Evolutionary conservation across 2,113 vertebrate species (phyloP).

Genomic region (Thinocorus orbignyianus): DNA sequence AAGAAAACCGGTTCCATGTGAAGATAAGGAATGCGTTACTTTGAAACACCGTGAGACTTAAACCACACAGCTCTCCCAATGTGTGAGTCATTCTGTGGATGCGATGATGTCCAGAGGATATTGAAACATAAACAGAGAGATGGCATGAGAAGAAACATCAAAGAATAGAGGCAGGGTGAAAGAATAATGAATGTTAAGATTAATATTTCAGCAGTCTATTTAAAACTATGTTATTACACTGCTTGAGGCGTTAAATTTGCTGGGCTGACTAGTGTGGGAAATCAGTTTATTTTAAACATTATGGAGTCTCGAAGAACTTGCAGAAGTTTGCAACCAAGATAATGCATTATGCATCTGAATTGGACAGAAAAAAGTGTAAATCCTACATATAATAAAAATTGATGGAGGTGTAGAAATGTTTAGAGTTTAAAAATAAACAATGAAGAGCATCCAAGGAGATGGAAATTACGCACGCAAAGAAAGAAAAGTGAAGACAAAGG

Average conservation of each 20-base stretch:
- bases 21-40: not conserved
- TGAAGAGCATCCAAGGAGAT: not conserved
- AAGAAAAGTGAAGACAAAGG: not conserved
- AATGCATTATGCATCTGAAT: conserved; percentile 45
- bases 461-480: not conserved
- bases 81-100: not conserved
- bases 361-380: conserved; percentile 3
- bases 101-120: not conserved
- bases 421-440: conserved; percentile 30
- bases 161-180: not conserved
- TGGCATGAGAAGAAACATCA: not conserved
- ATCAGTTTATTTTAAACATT: conserved; percentile 47
- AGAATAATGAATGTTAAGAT: conserved; percentile 1
- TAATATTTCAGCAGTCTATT: conserved; percentile 60
- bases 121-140: not conserved
- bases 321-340: conserved; percentile 31
- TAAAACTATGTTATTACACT: conserved; percentile 57
- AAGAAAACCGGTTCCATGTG: not conserved
- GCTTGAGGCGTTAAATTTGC: conserved; percentile 58
- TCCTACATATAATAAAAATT: not conserved
- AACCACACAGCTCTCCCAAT: not conserved
- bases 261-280: conserved; percentile 40
- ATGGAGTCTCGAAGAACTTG: conserved; percentile 18
- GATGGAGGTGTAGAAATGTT: not conserved
- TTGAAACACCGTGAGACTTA: not conserved